A percentile compares a stretch with the other conserved stretches of the same genome.
Conservation (phyloP, 2,113 vertebrate genomes). For the Ameiurus melas region DNA sequence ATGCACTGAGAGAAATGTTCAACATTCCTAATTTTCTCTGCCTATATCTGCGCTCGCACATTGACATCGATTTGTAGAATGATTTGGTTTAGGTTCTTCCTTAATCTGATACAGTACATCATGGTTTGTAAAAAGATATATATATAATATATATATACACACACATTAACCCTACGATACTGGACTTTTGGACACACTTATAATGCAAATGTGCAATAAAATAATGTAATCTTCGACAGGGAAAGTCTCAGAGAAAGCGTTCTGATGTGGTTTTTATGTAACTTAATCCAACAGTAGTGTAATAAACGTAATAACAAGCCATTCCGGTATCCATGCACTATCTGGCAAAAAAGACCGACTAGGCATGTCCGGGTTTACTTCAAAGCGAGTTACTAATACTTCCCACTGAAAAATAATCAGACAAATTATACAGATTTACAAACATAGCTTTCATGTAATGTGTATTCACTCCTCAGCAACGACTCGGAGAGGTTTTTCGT, state of each 20-base stretch:
- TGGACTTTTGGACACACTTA: background rate
- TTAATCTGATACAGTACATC: background rate
- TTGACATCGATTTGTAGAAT: background rate
- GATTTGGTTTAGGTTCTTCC: background rate
- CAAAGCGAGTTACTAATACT: background rate
- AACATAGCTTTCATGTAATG: background rate
- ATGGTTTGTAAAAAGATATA: background rate
- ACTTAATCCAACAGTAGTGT: background rate
- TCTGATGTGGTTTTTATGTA: background rate
- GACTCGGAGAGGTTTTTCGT: background rate
- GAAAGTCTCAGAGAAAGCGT: background rate
- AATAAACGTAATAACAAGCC: background rate
- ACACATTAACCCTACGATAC: background rate
- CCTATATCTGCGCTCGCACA: background rate
- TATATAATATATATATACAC: background rate
- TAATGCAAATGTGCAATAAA: background rate
- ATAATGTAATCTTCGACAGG: background rate
- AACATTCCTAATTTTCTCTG: background rate
- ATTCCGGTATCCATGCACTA: background rate
- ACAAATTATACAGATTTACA: background rate
- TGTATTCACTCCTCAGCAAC: background rate
- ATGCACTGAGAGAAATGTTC: background rate
- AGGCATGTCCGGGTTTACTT: slow-evolving; percentile 2
- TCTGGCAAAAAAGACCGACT: background rate
- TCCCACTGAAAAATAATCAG: background rate